Evolutionary conservation across 92 coral and sea anemone genomes (phyloP).

Genomic region (Bergia puertoricense): DNA sequence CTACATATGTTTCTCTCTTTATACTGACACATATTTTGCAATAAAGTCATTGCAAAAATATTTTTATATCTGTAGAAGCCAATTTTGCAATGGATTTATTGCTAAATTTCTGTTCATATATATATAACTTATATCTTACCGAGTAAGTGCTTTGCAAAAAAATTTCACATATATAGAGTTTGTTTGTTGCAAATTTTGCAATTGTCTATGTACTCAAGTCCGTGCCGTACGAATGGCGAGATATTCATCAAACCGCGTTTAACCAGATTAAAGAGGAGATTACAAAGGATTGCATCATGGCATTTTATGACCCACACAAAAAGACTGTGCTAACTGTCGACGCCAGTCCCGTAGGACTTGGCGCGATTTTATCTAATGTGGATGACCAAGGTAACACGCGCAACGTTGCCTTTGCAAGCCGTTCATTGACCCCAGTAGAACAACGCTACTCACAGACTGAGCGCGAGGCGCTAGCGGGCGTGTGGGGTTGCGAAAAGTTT

Average conservation of each 20-base stretch:
- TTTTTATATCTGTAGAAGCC: too few relatives aligned
- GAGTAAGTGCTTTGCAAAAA: too few relatives aligned
- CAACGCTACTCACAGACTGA: conserved; percentile 48
- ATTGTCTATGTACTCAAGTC: too few relatives aligned
- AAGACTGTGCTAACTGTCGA: conserved; percentile 42
- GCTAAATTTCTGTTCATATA: too few relatives aligned
- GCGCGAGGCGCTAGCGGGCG: conserved; percentile 47
- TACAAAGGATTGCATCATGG: conserved; percentile 45
- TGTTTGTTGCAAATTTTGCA: too few relatives aligned
- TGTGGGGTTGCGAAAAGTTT: conserved; percentile 40
- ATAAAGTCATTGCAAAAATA: too few relatives aligned
- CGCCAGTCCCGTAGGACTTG: conserved; percentile 43
- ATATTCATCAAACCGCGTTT: conserved; percentile 16
- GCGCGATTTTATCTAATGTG: conserved; percentile 43
- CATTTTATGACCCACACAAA: conserved; percentile 25
- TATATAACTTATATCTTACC: too few relatives aligned
- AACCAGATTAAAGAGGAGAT: conserved; percentile 25
- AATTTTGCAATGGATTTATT: too few relatives aligned
- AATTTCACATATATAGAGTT: too few relatives aligned
- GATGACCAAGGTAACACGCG: conserved; percentile 39
- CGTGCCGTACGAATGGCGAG: conserved; percentile 26
- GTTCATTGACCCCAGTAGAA: conserved; percentile 41
- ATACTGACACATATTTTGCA: too few relatives aligned
- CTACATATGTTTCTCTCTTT: too few relatives aligned
- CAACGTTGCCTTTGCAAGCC: conserved; percentile 49